Evolutionary conservation across 2,888 invertebrate genomes (phyloP), one percentile per base, ranked within the genome.

Genomic region (Agrotis ipsilon): DNA sequence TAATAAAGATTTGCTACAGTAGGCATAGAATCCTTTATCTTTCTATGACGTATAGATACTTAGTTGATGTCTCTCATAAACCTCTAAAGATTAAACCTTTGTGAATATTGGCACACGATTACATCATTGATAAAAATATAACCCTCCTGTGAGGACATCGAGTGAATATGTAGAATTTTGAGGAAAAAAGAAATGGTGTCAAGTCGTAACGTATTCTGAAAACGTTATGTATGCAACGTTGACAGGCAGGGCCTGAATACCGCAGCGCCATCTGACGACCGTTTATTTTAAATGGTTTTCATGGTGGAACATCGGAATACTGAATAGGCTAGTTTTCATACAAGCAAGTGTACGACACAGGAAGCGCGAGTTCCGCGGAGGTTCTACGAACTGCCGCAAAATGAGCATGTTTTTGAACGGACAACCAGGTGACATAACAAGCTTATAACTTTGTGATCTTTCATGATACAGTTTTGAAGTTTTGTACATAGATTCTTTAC

Each of bases 211-310:
- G 45, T 59, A 55, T 70, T 49, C 49, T n/a, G 7, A 21, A 58
- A 61, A 65, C 55, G 60, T n/a, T n/a, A n/a, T n/a, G n/a, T 61
- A 43, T 48, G 48, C 43, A 32, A 58, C 24, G 43, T 7, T 54
- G 66, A 72, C 62, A 39, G 39, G 43, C 58, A 48, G 21, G 51
- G 39, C 19, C 19, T 19, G 57, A 52, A 39, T 19, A 13, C 5
- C 11, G 18, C 45, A 46, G 39, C 27, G 46, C 55, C 65, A 51
- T 45, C 51, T 62, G 61, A 14, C 49, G 46, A 16, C 48, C 19
- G 48, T 60, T 24, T 24, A 16, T 54, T 24, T 18, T 11, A 59
- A 60, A 58, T 43, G 39, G 46, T 62, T n/a, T 68, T 62, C 48
- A 62, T 48, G 32, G 55, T 32, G 13, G 13, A 43, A 18, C 21